Evolutionary conservation across 2,888 invertebrate genomes (phyloP), one percentile per base, ranked within the genome.

Genomic region (Furcula furcula): DNA sequence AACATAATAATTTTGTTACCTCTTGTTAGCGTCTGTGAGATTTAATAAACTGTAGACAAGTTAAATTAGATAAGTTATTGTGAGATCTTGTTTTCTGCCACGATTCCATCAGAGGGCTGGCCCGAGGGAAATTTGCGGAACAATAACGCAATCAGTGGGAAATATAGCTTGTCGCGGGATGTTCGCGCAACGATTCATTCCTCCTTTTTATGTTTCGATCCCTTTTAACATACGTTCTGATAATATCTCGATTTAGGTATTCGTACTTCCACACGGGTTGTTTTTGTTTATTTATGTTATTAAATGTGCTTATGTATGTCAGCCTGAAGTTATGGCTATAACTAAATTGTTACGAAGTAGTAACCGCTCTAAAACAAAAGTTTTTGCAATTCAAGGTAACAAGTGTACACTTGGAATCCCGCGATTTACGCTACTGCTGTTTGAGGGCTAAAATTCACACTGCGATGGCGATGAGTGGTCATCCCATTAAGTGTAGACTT

Each of bases 21-120:
- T 21, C 11, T 29, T 21, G 40, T 47, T 43, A 42, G 36, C 12
- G 26, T 34, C 37, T 52, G 44, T 40, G 41, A 43, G 33, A 39
- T 51, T 40, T 40, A 39, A 47, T 61, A 56, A 48, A 36, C 32
- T 38, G 42, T 45, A 41, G 52, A 33, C 45, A 61, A 68, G 45
- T 61, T 65, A 61, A 60, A 68, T 59, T 50, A 54, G 47, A 57
- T 55, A 65, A 68, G 60, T 68, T 66, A 35, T 40, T 55, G 46
- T 40, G 48, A 52, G 51, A 29, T 13, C 26, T 25, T 18, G 39
- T 37, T 43, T 49, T 49, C 53, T 46, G 46, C 46, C 34, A 36
- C 39, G 40, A 29, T 45, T 25, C 36, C 40, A 37, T 47, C 42
- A 38, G 34, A 48, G 47, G 47, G 31, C 40, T 41, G 48, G 49